Base-by-base conservation (phyloP, 2,113 vertebrate species). In the Channa maculata region DNA sequence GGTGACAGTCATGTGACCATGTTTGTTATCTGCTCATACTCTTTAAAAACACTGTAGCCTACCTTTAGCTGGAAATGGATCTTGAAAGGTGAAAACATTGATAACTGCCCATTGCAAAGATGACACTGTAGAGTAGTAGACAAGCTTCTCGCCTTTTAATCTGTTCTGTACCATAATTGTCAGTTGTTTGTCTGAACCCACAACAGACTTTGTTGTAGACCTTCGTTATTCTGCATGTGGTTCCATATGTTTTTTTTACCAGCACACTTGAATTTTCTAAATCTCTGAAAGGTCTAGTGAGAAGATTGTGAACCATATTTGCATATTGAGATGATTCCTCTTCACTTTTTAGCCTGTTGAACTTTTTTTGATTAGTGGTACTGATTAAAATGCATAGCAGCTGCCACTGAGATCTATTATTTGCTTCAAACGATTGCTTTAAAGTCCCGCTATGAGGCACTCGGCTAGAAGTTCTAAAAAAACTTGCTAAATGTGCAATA, bases 351-450 rank as follows among this genome's bases (percentile, higher is more conserved):
- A 33, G 46, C 38, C 53, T 14, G 13, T 38, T 38, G 24, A 75
- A 80, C 43, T 50, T 65, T 37, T 53, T 38, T 68, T 65, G 34
- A 65, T 68, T 65, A 65, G 36, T 51, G 52, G 2, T 13, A 36
- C 60, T 33, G 5, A 79, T 59, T 57, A 58, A 73, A 79, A 79
- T 65, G 67, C 65, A 33, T 5, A 62, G 14, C 68, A 59, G 54
- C 67, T 80, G 66, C 50, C 41, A 53, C 15, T 14, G 41, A 65
- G 34, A n/a, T 65, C 14, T 70, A 38, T 58, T 34, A 53, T 62
- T 65, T 55, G 2, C 39, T 53, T 62, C 3, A 48, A 62, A 72
- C 48, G 9, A 49, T 4, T 1, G 1, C 2, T 44, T 67, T 57
- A 62, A 55, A 71, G 14, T 14, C 33, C 36, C 7, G 44, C 66